These are phyloP conservation scores for Coecobrya sp. DNA, from an alignment of 2,888 invertebrate genomes.

Conservation along the genomic window DNA sequence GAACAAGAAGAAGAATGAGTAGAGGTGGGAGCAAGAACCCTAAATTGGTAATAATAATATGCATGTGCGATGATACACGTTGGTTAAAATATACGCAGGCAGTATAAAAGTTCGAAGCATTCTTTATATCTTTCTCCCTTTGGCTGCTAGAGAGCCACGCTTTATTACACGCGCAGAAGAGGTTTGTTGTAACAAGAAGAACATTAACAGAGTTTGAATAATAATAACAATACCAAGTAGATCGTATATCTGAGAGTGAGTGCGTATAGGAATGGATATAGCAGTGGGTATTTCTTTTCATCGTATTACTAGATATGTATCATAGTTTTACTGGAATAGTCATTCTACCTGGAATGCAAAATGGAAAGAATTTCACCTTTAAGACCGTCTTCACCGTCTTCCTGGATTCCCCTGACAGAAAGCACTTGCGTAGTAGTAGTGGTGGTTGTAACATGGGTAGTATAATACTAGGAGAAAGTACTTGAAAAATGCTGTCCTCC, in stretches of 20 bases:
- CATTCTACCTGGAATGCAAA: conserved; percentile 18
- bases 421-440: not conserved
- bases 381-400: not conserved
- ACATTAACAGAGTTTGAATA: no score
- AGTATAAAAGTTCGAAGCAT: not conserved
- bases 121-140: no score
- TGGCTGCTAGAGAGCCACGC: no score
- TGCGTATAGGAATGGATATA: no score
- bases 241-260: no score
- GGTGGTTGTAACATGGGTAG: not conserved
- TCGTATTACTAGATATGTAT: not conserved
- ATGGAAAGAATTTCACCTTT: not conserved
- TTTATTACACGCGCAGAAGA: no score
- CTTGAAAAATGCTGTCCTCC: not conserved
- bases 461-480: not conserved
- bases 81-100: not conserved
- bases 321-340: not conserved
- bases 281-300: no score
- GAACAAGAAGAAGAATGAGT: not conserved
- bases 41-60: conserved; percentile 23
- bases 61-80: not conserved
- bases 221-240: no score
- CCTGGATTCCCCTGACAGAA: not conserved
- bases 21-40: not conserved
- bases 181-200: no score